Evolutionary conservation across 2,888 invertebrate species (phyloP), one percentile per base, ranked within the genome.

Genomic region (Orthonevra nobilis): DNA sequence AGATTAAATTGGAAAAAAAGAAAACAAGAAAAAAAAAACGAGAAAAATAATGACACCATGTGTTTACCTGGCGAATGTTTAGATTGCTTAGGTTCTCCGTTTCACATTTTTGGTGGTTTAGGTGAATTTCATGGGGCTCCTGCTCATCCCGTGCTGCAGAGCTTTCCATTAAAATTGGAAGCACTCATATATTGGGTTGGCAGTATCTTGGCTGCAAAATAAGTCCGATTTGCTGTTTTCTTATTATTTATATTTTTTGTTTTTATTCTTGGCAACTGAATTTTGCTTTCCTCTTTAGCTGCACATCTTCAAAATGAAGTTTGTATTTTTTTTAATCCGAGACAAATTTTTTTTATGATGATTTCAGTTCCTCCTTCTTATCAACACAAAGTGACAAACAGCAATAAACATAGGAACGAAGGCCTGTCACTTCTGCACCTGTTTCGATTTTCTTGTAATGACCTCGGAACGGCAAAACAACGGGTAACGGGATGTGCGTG

Each of bases 51-150:
- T 26, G 23, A 30, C 20, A 48, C 28, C 61, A 73, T 50, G 60
- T 61, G 61, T 68, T 54, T 81, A 81, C 81, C 81, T 81, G 81
- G 44, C 19, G 52, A 63, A 50, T 58, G 19, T 44, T 61, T 42
- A 46, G 52, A 56, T 50, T 54, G 17, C 61, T 64, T 90, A 89
- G 30, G 88, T 88, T 82, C 89, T 89, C 56, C 15, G 66, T 56
- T 26, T 66, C 77, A 75, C 64, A 81, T 70, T 61, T 70, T 63
- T 63, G 56, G 38, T 60, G 60, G 48, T 77, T 64, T 77, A 70
- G 10, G 50, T 38, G 58, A 44, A 56, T 66, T 60, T 66, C 64
- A 38, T 40, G 46, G 48, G 70, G 40, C 40, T 66, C 60, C 63
- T 72, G 36, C 6, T 82, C 83, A 82, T 82, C 83, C 48, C 52